A percentile compares a stretch with the other conserved stretches of the same genome.
Conservation (phyloP, 2,888 invertebrate species). For the Saturnia japonica region DNA sequence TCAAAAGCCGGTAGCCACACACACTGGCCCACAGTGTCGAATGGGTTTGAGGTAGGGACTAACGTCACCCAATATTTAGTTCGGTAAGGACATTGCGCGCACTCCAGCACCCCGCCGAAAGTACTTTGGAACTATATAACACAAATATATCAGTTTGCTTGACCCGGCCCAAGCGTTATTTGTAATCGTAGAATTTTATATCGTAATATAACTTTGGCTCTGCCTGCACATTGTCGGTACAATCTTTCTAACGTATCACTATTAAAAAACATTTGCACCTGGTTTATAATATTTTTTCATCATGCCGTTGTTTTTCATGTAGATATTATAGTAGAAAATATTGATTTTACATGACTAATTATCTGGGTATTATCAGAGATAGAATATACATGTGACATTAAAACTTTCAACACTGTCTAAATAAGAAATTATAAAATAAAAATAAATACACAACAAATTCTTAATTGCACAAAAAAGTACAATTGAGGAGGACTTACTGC, state of each 20-base stretch:
- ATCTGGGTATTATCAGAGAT: too few species aligned
- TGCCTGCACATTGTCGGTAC: constrained; percentile 18
- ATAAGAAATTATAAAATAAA: too few species aligned
- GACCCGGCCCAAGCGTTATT: constrained; percentile 31
- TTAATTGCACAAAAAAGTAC: too few species aligned
- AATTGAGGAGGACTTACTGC: too few species aligned
- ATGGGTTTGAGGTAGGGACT: constrained; percentile 26
- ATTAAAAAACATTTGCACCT: not conserved
- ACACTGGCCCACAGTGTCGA: constrained; percentile 30
- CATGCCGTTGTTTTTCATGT: not conserved
- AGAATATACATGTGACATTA: too few species aligned
- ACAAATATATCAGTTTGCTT: constrained; percentile 41
- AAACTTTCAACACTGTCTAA: too few species aligned
- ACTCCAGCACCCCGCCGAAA: constrained; percentile 21
- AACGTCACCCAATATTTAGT: constrained; percentile 36
- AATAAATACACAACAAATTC: too few species aligned
- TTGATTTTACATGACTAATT: not conserved
- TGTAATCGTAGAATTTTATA: constrained; percentile 38
- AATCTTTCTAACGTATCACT: constrained; percentile 12
- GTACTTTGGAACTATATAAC: constrained; percentile 23
- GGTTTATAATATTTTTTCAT: not conserved
- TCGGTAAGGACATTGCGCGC: constrained; percentile 27
- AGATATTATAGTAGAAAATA: not conserved
- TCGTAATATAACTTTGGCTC: constrained; percentile 21
- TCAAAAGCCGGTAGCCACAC: constrained; percentile 29